These are phyloP conservation scores for Silurus glanis DNA, from an alignment of 2,113 vertebrate species.

Conservation along the genomic window DNA sequence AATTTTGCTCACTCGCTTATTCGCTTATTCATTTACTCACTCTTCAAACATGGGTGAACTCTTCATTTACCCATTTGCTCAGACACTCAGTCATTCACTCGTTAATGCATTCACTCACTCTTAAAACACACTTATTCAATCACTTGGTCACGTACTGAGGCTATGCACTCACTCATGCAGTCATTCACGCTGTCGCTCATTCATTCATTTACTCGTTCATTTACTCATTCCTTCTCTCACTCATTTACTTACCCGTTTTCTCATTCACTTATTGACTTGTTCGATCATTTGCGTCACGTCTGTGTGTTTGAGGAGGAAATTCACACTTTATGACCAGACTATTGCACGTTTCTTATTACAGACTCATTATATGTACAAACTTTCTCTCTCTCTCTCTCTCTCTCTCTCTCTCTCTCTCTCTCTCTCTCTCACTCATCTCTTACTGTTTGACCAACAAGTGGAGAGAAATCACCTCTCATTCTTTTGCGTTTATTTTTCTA, in stretches of 20 bases:
- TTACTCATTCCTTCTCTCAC: background rate
- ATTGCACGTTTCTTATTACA: slow-evolving; percentile 3
- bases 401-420: background rate
- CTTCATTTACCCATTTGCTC: background rate
- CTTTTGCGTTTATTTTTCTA: background rate
- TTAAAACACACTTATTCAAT: background rate
- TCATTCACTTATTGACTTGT: background rate
- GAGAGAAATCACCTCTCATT: background rate
- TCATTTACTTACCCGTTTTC: background rate
- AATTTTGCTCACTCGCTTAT: background rate
- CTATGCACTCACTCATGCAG: accelerated
- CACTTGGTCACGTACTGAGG: background rate
- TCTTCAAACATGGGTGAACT: too few relatives aligned
- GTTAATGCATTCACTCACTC: background rate
- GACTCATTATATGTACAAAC: slow-evolving; percentile 22
- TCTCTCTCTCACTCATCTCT: background rate
- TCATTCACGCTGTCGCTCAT: too few relatives aligned
- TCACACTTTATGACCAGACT: background rate
- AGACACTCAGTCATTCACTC: background rate
- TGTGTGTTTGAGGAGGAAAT: slow-evolving; percentile 14
- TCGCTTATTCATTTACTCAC: background rate
- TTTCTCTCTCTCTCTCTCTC: background rate
- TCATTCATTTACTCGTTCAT: background rate
- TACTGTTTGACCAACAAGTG: background rate
- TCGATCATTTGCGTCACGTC: background rate